Evolutionary conservation across 2,797 vertebrate species (phyloP).

Genomic region (Tapirus indicus): DNA sequence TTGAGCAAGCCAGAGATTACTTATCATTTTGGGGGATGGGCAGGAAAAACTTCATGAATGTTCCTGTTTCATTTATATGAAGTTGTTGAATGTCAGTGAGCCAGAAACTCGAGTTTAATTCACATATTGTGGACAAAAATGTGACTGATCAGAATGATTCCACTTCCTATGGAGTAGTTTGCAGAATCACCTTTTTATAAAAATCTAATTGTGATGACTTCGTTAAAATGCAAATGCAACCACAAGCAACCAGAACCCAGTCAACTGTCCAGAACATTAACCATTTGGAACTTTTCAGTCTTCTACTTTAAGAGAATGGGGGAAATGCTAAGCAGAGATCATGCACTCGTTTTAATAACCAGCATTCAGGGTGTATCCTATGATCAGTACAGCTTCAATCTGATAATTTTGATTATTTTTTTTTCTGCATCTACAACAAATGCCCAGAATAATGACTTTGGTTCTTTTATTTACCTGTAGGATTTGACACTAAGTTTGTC

Average conservation of each 20-base stretch:
- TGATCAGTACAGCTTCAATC: not conserved
- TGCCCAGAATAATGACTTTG: not conserved
- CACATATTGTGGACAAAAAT: slow-evolving; percentile 39
- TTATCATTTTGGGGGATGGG: not conserved
- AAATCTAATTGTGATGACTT: slow-evolving; percentile 39
- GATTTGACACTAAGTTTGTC: not conserved
- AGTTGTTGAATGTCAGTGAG: not conserved
- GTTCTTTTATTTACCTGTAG: not conserved
- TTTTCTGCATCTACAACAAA: not conserved
- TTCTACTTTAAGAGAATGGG: slow-evolving; percentile 39
- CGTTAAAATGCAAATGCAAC: slow-evolving; percentile 67
- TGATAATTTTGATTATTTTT: not conserved
- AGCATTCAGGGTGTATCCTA: not conserved
- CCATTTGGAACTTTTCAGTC: slow-evolving; percentile 2
- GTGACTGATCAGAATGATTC: slow-evolving; percentile 36
- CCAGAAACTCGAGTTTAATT: slow-evolving; percentile 38
- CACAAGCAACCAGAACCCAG: not conserved
- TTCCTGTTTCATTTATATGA: slow-evolving; percentile 24
- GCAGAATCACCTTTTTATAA: slow-evolving; percentile 49
- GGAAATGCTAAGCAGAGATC: not conserved
- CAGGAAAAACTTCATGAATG: not conserved
- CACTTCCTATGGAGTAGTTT: not conserved
- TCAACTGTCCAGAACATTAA: not conserved
- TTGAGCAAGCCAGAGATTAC: not conserved
- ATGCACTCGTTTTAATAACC: not conserved